phyloP scores from a whole-genome alignment of 2,113 vertebrate species.

The Trochalopteron elliotii region DNA sequence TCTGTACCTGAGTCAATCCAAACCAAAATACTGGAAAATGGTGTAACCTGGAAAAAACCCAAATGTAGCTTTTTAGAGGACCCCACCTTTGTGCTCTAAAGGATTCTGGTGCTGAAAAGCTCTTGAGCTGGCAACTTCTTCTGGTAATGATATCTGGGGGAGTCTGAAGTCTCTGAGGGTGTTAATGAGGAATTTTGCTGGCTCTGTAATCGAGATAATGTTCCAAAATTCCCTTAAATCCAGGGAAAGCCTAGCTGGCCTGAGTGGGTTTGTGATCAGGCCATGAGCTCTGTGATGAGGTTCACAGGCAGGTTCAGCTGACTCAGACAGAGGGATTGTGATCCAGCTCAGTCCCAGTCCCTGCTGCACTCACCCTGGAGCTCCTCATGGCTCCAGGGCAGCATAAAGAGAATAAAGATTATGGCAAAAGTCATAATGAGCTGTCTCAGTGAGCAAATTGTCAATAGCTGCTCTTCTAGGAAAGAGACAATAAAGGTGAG shows the following conservation, averaged over 20 bases:
- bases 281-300: background rate
- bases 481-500: background rate
- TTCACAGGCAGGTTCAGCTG: background rate
- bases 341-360: background rate
- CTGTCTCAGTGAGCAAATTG: background rate
- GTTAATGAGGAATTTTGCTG: background rate
- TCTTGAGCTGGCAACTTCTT: background rate
- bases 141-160: background rate
- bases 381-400: background rate
- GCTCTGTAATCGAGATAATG: background rate
- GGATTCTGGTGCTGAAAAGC: background rate
- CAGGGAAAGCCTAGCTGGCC: background rate
- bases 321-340: background rate
- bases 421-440: background rate
- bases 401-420: too few species aligned
- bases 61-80: fast-evolving
- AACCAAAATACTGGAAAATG: background rate
- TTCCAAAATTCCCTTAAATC: background rate
- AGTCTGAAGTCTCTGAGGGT: background rate
- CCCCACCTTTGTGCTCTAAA: background rate
- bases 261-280: background rate
- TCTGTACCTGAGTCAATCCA: background rate
- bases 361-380: background rate
- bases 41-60: background rate
- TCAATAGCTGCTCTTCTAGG: background rate